Base-by-base conservation (phyloP, 92 coral and sea anemone genomes). In the Zoanthus gigantus region DNA sequence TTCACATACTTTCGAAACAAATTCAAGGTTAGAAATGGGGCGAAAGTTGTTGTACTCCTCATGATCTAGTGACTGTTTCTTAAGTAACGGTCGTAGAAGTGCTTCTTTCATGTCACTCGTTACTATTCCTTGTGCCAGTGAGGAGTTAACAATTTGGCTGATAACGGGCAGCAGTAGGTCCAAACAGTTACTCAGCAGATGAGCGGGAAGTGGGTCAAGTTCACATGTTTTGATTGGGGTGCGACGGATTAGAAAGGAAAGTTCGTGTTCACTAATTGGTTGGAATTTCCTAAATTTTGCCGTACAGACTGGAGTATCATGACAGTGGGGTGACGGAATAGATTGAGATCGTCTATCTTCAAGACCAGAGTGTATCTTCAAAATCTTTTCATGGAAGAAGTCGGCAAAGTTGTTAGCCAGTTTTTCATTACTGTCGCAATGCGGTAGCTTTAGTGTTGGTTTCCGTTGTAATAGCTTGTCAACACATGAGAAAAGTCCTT, bases 161-260 rank as follows among this genome's bases (percentile, higher is more conserved):
- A 85, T 57, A 45, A 76, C 57, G 32, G 89, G 89, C 50, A 58
- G 50, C 48, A 86, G 76, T 50, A 72, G 34, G 23, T 74, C 60
- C 44, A 32, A 29, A 45, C 89, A 86, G 58, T 73, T 69, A 52
- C 54, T 67, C 45, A 86, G 80, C 34, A 74, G 54, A 48, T 15
- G 54, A 42, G 83, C 83, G 48, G 89, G 84, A 29, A 86, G 66
- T 42, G 83, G 89, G 74, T 86, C 88, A 72, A 85, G 88, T 73
- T 85, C 58, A 60, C 82, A 76, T 76, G 81, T 52, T 76, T 76
- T 76, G 67, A 76, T 53, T 76, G 81, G 66, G 67, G 66, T 53
- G 81, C 81, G 66, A 52, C 81, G 81, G 81, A 76, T 76, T 52
- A 76, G 66, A 13, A 52, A 23, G 66, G 81, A 76, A 76, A 76